Evolutionary conservation across 2,113 vertebrate species (phyloP).

Genomic region (Vulpes lagopus): DNA sequence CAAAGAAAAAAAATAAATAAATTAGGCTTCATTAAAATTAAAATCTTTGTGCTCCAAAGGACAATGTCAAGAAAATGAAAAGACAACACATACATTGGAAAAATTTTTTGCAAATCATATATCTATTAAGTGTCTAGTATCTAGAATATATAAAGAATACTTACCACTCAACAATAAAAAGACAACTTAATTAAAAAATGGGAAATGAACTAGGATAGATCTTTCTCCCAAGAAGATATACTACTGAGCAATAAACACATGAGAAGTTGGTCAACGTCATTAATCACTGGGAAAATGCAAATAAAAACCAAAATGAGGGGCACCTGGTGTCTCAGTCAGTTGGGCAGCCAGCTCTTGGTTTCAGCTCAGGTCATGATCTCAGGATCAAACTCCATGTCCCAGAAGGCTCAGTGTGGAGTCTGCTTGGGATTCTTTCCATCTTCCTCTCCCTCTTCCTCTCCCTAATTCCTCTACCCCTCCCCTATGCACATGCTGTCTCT

Average conservation of each 20-base stretch:
- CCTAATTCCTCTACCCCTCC: not conserved
- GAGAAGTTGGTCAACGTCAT: not conserved
- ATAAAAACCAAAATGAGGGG: not conserved
- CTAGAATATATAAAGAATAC: not conserved
- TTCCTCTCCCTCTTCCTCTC: not conserved
- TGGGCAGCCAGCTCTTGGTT: not conserved
- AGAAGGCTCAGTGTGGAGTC: not conserved
- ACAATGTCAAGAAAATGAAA: constrained; percentile 3
- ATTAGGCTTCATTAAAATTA: not conserved
- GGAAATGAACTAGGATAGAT: not conserved
- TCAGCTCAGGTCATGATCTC: not conserved
- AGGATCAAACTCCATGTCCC: not conserved
- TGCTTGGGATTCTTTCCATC: not conserved
- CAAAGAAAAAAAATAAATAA: not conserved
- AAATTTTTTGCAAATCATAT: not conserved
- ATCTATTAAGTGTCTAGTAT: not conserved
- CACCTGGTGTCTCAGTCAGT: not conserved
- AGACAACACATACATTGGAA: not conserved
- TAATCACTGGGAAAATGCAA: not conserved
- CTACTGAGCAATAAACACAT: not conserved
- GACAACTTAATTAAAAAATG: not conserved
- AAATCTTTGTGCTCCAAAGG: not conserved
- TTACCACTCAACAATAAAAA: not conserved
- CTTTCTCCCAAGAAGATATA: not conserved
- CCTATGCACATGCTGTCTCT: not conserved